phyloP scores from a whole-genome alignment of 2,113 vertebrate species.

The Forbesichthys agassizii region DNA sequence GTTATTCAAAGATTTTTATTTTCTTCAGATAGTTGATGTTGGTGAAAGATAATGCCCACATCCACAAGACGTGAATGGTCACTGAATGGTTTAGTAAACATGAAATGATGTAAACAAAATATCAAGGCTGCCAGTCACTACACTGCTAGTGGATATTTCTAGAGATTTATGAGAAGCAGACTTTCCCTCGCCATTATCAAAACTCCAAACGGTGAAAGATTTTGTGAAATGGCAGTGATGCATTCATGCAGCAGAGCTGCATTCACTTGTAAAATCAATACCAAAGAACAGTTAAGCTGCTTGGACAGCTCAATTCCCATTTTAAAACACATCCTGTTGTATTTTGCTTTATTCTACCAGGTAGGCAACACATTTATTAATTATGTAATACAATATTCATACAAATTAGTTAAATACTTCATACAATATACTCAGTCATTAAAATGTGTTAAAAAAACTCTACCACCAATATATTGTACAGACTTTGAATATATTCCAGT shows the following conservation, averaged over 20 bases:
- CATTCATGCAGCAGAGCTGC: background rate
- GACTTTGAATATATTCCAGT: slow-evolving; percentile 13
- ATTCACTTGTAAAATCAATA: background rate
- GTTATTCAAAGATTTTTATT: too few relatives aligned
- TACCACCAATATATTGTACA: slow-evolving; percentile 5
- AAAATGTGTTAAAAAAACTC: background rate
- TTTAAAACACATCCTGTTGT: background rate
- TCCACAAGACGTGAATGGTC: too few relatives aligned
- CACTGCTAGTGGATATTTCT: too few relatives aligned
- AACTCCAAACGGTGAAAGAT: too few relatives aligned
- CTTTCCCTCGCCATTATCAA: too few relatives aligned
- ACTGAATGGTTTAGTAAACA: too few relatives aligned
- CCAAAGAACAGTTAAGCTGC: background rate
- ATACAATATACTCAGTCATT: too few relatives aligned
- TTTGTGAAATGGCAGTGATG: background rate
- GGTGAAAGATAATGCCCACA: too few relatives aligned
- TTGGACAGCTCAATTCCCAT: background rate
- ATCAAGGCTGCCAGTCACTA: too few relatives aligned
- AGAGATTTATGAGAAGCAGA: too few relatives aligned
- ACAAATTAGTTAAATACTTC: background rate
- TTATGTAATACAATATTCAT: background rate
- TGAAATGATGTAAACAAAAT: too few relatives aligned
- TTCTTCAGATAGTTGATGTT: too few relatives aligned
- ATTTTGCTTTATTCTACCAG: background rate
- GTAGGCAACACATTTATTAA: background rate